Evolutionary conservation across 2,888 invertebrate genomes (phyloP).

Genomic region (Meta bourneti): DNA sequence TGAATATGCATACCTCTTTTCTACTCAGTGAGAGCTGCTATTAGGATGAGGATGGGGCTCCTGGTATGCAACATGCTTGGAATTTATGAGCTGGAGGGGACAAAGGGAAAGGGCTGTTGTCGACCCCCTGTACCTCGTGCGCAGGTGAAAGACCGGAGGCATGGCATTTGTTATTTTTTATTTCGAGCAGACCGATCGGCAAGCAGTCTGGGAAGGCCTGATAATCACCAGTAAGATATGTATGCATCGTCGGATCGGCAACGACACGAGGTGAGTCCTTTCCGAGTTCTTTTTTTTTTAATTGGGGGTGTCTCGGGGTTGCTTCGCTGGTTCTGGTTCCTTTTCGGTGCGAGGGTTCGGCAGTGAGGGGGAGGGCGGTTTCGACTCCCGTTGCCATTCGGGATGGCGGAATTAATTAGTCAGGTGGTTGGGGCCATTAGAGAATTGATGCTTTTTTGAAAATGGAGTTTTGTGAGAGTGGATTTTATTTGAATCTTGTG

Average conservation of each 20-base stretch:
- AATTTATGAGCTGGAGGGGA: slow-evolving; percentile 57
- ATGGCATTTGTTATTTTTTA: background rate
- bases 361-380: too few relatives aligned
- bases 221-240: slow-evolving; percentile 48
- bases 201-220: slow-evolving; percentile 61
- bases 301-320: background rate
- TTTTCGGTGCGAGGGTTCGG: too few relatives aligned
- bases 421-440: background rate
- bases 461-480: too few relatives aligned
- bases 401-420: background rate
- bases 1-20: background rate
- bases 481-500: too few relatives aligned
- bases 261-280: background rate
- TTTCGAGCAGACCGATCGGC: slow-evolving; percentile 34
- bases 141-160: slow-evolving; percentile 74
- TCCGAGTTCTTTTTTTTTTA: background rate
- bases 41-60: background rate
- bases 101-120: background rate
- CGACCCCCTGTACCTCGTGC: background rate
- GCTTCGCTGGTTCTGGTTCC: background rate
- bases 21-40: too few relatives aligned
- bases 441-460: background rate
- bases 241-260: background rate
- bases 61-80: slow-evolving; percentile 33
- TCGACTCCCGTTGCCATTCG: too few relatives aligned